Base-by-base conservation (phyloP, 2,888 invertebrate genomes). In the Sarcophaga subvicina region DNA sequence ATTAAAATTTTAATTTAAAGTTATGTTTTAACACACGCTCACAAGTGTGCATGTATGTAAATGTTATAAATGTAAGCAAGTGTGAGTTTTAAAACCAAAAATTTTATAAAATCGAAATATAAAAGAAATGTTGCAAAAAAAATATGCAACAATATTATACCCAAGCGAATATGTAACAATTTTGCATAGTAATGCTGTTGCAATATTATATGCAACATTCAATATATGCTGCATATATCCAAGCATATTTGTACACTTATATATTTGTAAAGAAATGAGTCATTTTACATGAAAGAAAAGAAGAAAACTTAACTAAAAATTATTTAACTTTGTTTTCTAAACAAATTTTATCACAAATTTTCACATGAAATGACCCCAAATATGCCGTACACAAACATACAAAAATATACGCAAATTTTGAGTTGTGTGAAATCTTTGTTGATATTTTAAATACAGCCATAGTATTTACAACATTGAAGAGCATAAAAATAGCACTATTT, bases 1-100 rank as follows among this genome's bases (percentile, higher is more conserved):
- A 87, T 87, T 84, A 81, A 87, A 84, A 87, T 84, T 87, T 87
- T 82, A 87, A 87, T 87, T 87, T 87, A 84, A 87, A 87, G 87
- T 87, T 87, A 87, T 84, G 81, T 82, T 79, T 75, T 71, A 60
- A 64, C 45, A 59, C 22, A 70, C 49, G 25, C 14, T 49, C 47
- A 59, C 59, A 59, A 12, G 49, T 47, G 71, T 22, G 63, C 47
- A 45, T 63, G 10, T 25, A 27, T 78, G 69, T 69, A 63, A 47
- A 63, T 64, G 27, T n/a, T 49, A 49, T 49, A 49, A 49, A 10
- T 12, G 49, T 49, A 14, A 49, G 3, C 37, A 10, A 14, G 64
- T 62, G 71, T n/a, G 22, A 72, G 70, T 73, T 66, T 62, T 73
- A 75, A 64, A 66, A 25, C 64, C 76, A 83, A 87, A 54, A 80